Evolutionary conservation across 2,113 vertebrate genomes (phyloP).

Genomic region (Brachyistius frenatus): DNA sequence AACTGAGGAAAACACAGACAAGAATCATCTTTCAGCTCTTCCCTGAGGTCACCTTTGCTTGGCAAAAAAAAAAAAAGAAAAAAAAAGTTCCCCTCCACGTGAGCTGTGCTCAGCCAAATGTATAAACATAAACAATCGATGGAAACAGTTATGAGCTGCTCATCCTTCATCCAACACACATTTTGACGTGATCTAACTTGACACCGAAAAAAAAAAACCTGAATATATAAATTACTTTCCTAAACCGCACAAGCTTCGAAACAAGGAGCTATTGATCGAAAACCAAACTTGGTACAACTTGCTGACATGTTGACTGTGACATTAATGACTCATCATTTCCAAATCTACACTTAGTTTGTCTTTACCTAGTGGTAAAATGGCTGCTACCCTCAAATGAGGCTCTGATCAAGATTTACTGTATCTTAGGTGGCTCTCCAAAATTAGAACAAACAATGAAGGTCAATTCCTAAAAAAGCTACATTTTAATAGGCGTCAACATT

Average conservation of each 20-base stretch:
- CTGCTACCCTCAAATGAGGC: too few species aligned
- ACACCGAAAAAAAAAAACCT: conserved; percentile 40
- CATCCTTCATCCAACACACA: conserved; percentile 47
- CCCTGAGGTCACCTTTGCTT: conserved; percentile 51
- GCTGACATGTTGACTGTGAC: conserved; percentile 28
- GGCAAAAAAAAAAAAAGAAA: conserved; percentile 9
- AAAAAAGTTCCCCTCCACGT: conserved; percentile 48
- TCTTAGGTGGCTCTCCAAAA: not conserved
- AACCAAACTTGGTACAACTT: conserved; percentile 13
- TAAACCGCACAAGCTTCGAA: conserved; percentile 39
- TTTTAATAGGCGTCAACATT: too few species aligned
- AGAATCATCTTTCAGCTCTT: conserved; percentile 45
- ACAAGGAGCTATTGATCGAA: conserved; percentile 61
- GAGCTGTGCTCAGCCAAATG: conserved; percentile 46
- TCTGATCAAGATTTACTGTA: too few species aligned
- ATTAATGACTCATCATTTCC: conserved; percentile 51
- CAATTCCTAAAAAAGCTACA: too few species aligned
- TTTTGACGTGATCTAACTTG: conserved; percentile 40
- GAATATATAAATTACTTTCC: conserved; percentile 44
- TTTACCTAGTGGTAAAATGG: not conserved
- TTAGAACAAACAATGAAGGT: not conserved
- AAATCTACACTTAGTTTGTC: not conserved
- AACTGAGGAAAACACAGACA: conserved; percentile 39
- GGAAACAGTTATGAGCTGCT: conserved; percentile 57
- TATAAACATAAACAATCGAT: conserved; percentile 55